A percentile compares a stretch with the other conserved stretches of the same genome.
phyloP scores from a whole-genome alignment of 1,140 invertebrate species.

The Antheraea mylitta region DNA sequence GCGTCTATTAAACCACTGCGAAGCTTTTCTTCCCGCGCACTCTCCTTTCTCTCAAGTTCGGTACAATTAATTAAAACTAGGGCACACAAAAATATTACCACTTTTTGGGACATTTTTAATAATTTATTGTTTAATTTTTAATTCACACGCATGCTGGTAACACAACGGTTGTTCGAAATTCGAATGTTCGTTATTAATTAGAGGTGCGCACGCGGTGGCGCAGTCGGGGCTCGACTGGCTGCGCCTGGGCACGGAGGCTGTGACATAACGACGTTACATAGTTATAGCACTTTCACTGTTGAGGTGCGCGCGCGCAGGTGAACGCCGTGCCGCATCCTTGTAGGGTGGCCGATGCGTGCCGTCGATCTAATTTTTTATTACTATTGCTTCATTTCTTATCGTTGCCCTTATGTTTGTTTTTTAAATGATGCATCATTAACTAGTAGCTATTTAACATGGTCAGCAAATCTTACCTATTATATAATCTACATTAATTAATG shows the following conservation, averaged over 20 bases:
- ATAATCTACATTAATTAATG: no score
- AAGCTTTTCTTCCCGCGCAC: constrained; percentile 60
- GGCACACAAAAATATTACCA: constrained; percentile 55
- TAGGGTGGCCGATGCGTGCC: constrained; percentile 39
- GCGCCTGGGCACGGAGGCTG: constrained; percentile 28
- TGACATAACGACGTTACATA: constrained; percentile 67
- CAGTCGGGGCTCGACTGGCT: constrained; percentile 53
- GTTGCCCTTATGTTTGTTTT: not conserved
- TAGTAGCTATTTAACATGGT: no score
- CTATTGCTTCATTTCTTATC: not conserved
- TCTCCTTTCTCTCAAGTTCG: constrained; percentile 48
- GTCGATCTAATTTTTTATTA: not conserved
- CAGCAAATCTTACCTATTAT: no score
- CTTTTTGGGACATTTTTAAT: constrained; percentile 54
- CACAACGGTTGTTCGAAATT: constrained; percentile 15
- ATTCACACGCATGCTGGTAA: constrained; percentile 46
- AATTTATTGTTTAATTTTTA: constrained; percentile 23
- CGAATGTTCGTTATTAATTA: constrained; percentile 15
- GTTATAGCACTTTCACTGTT: constrained; percentile 65
- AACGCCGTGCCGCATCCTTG: constrained; percentile 50
- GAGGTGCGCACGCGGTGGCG: constrained; percentile 62
- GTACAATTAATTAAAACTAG: constrained; percentile 41
- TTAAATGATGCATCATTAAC: not conserved
- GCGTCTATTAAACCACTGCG: constrained; percentile 69
- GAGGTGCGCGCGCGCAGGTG: constrained; percentile 32